These are phyloP conservation scores for Schizaphis graminum DNA, from an alignment of 2,888 invertebrate genomes.

Conservation along the genomic window DNA sequence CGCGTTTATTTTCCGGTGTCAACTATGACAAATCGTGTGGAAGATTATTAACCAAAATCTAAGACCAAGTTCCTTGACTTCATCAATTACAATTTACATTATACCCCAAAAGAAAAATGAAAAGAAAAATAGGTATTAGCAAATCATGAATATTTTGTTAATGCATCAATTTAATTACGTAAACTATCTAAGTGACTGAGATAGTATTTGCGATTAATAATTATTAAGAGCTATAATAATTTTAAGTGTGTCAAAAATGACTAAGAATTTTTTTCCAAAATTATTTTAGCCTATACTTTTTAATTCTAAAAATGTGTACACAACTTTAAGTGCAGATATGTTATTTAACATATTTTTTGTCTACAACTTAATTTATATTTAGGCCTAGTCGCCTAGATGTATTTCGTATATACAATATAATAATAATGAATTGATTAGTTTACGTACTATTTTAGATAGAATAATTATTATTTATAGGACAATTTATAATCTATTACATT, in stretches of 20 bases:
- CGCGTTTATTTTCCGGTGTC: conserved; percentile 64
- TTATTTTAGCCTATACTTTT: background rate
- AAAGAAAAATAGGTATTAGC: background rate
- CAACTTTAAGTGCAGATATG: background rate
- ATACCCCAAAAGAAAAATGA: conserved; percentile 9
- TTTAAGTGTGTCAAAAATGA: background rate
- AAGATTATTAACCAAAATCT: conserved; percentile 57
- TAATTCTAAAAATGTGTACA: background rate
- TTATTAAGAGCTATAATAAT: background rate
- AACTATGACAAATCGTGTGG: conserved; percentile 65
- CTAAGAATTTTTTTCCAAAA: background rate
- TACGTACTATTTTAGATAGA: background rate
- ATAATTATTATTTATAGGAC: background rate
- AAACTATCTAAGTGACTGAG: background rate
- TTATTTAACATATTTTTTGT: background rate
- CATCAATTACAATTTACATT: conserved; percentile 44
- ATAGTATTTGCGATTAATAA: background rate
- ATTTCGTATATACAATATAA: background rate
- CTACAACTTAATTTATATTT: no score
- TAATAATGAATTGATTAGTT: background rate
- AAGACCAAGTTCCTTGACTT: conserved; percentile 59
- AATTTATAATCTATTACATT: background rate
- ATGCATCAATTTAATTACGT: background rate
- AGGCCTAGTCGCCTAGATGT: background rate
- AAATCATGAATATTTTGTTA: background rate